Evolutionary conservation across 2,113 vertebrate genomes (phyloP).

Genomic region (Erythrocercus mccallii): DNA sequence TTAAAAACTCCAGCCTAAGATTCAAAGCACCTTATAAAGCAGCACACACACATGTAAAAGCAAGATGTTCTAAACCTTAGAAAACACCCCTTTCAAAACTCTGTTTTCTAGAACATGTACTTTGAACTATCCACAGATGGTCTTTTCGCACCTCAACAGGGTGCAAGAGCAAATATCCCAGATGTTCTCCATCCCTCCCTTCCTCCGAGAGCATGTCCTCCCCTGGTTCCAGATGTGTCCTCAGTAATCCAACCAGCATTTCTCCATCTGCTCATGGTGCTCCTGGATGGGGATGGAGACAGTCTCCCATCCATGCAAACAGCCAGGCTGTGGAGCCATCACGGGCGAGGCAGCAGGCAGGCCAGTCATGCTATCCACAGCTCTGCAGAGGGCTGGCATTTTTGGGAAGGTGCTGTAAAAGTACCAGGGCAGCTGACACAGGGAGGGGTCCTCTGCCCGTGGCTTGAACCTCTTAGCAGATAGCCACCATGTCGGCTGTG

Average conservation of each 20-base stretch:
- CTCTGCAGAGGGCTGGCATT: background rate
- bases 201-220: background rate
- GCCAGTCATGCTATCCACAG: fast-evolving
- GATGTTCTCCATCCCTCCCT: background rate
- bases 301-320: fast-evolving
- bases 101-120: background rate
- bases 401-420: background rate
- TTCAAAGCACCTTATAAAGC: slow-evolving; percentile 19
- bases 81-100: background rate
- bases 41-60: background rate
- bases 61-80: background rate
- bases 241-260: fast-evolving
- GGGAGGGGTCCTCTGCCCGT: background rate
- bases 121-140: background rate
- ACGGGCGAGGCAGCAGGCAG: fast-evolving
- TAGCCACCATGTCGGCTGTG: fast-evolving
- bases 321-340: background rate
- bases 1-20: background rate
- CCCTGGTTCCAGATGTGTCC: background rate
- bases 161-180: fast-evolving
- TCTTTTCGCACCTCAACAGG: fast-evolving
- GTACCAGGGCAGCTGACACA: background rate
- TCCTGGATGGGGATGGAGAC: background rate
- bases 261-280: background rate
- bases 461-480: background rate